A percentile compares a stretch with the other conserved stretches of the same genome.
Evolutionary conservation across 2,888 invertebrate species (phyloP).

Genomic region (Cylindroiulus punctatus): DNA sequence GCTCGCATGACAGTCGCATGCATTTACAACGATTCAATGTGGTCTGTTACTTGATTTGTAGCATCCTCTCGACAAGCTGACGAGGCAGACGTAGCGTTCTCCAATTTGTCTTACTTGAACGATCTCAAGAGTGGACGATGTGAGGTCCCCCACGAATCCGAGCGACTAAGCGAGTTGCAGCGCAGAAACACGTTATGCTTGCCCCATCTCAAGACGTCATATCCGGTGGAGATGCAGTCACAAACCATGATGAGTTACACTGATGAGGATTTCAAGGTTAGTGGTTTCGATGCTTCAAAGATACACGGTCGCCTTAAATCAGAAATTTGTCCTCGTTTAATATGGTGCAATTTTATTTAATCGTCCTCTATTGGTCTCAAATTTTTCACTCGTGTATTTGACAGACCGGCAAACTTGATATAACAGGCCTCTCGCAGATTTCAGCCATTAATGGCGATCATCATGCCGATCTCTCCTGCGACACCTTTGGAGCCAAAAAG

Average conservation of each 20-base stretch:
- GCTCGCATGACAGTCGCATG: neutral
- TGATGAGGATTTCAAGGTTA: constrained; percentile 56
- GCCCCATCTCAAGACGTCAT: constrained; percentile 65
- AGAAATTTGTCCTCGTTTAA: neutral
- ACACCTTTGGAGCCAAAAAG: neutral
- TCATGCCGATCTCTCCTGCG: neutral
- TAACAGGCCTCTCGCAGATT: neutral
- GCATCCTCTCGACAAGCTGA: neutral
- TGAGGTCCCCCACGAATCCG: constrained; percentile 61
- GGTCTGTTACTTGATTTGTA: neutral
- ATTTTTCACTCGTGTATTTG: no score
- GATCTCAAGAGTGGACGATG: constrained; percentile 58
- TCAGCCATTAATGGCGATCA: neutral
- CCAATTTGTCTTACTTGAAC: constrained; percentile 58
- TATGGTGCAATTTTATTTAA: no score
- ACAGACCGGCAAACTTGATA: neutral
- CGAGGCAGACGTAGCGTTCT: constrained; percentile 59
- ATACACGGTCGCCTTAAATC: neutral
- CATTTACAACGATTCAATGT: neutral
- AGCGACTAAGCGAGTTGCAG: constrained; percentile 64
- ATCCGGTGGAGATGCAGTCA: constrained; percentile 65
- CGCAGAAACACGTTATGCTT: constrained; percentile 66
- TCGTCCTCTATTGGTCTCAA: no score
- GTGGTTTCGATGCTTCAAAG: neutral
- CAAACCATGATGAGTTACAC: constrained; percentile 19